Evolutionary conservation across 2,797 vertebrate species (phyloP), one percentile per base, ranked within the genome.

Genomic region (Pipistrellus nathusii): DNA sequence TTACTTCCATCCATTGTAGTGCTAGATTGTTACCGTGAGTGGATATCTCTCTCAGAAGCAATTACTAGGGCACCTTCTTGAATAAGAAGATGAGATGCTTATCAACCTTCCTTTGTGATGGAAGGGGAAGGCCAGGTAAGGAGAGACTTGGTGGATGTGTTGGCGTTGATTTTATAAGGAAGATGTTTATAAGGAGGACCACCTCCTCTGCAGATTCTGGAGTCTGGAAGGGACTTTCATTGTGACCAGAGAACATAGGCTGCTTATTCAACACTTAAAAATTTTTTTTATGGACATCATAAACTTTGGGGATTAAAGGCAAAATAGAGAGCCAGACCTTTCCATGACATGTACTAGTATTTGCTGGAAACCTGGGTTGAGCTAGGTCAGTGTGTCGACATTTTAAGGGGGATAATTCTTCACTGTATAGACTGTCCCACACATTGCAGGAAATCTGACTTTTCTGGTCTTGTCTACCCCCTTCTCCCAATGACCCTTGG

Each of bases 111-210:
- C 46, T 85, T 83, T 85, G 30, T 84, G 17, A 30, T 66, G 18
- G 59, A 75, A 94, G 59, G 35, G 62, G 72, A 76, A 96, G 35
- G 46, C 76, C 46, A 82, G 20, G 23, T 68, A 72, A 73, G 30
- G 76, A 86, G n/a, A 89, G 66, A 15, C n/a, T 57, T 85, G n/a
- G 41, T 55, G 72, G 13, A 55, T 94, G 14, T 90, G 57, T 75
- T 48, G 85, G 84, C 71, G 25, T 91, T 85, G 59, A 38, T 87
- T 84, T 80, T 89, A 44, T 71, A 76, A 71, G n/a, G 55, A 92
- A 53, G 78, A 59, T 41, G 14, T 11, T 76, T 68, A 8, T 21
- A 23, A 27, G 38, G 21, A 72, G 44, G 7, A 23, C 9, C 6
- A 73, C 4, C 17, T 81, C 9, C 53, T 59, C 57, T 64, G 0